A percentile compares a stretch with the other conserved stretches of the same genome.
phyloP scores from a whole-genome alignment of 2,888 invertebrate species.

The Drosophila melanosoma region DNA sequence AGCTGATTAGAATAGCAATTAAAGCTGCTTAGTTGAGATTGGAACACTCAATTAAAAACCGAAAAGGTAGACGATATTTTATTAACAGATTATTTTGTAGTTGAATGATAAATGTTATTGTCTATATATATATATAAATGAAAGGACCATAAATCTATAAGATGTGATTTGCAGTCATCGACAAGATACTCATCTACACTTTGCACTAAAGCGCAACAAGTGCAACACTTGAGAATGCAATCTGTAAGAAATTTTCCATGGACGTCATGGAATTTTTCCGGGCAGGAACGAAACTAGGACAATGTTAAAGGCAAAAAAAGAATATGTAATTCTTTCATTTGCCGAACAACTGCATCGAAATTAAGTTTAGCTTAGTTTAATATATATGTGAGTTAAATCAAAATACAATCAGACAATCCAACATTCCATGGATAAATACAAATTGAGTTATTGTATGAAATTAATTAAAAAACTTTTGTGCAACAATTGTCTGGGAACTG shows the following conservation, averaged over 20 bases:
- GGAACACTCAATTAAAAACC: not conserved
- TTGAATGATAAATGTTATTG: slow-evolving; percentile 26
- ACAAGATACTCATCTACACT: slow-evolving; percentile 57
- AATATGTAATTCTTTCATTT: slow-evolving; percentile 4
- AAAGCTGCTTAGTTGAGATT: not conserved
- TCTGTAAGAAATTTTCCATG: slow-evolving; percentile 58
- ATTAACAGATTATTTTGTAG: not conserved
- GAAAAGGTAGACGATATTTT: not conserved
- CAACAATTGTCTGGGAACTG: slow-evolving; percentile 40
- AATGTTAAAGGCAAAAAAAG: slow-evolving; percentile 39
- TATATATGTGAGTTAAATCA: not conserved
- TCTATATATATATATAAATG: slow-evolving; percentile 12
- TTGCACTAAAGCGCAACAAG: slow-evolving; percentile 76
- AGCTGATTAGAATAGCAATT: not conserved
- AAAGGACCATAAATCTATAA: slow-evolving; percentile 15
- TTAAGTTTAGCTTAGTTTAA: slow-evolving; percentile 5
- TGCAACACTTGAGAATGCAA: slow-evolving; percentile 46
- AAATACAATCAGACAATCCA: slow-evolving; percentile 10
- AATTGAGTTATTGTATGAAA: slow-evolving; percentile 2
- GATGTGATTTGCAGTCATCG: slow-evolving; percentile 9
- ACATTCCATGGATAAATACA: slow-evolving; percentile 29
- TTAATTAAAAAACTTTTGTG: slow-evolving; percentile 31
- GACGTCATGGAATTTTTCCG: slow-evolving; percentile 65
- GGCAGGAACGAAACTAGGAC: slow-evolving; percentile 67
- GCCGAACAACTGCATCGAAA: slow-evolving; percentile 11